Evolutionary conservation across 2,797 vertebrate species (phyloP).

Genomic region (Eutrigla gurnardus): DNA sequence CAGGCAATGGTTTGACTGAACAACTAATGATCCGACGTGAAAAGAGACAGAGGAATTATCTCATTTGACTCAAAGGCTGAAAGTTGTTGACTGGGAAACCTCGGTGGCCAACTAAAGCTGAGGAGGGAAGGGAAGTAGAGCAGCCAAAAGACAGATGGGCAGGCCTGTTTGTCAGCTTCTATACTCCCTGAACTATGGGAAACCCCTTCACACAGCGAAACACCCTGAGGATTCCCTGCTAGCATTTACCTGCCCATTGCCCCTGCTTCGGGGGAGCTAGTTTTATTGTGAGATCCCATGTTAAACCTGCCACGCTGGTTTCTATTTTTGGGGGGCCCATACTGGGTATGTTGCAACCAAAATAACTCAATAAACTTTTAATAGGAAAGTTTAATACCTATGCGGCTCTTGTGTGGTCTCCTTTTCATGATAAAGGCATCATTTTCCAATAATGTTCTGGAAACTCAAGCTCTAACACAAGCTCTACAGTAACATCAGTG

Average conservation of each 20-base stretch:
- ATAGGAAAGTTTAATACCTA: conserved; percentile 86
- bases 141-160: conserved; percentile 30
- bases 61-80: conserved; percentile 35
- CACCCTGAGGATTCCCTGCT: conserved; percentile 77
- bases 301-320: conserved; percentile 69
- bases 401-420: conserved; percentile 85
- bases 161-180: conserved; percentile 49
- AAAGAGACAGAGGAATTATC: conserved; percentile 51
- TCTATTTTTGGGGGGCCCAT: conserved; percentile 83
- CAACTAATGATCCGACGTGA: conserved; percentile 53
- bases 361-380: conserved; percentile 89
- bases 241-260: conserved; percentile 74
- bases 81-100: conserved; percentile 47
- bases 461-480: conserved; percentile 70
- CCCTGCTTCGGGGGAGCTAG: conserved; percentile 61
- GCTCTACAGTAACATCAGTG: conserved; percentile 64
- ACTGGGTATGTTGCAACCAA: conserved; percentile 82
- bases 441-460: conserved; percentile 85
- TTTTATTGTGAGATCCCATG: conserved; percentile 78
- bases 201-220: conserved; percentile 69
- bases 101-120: conserved; percentile 23
- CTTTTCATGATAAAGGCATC: conserved; percentile 81
- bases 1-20: conserved; percentile 55
- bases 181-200: conserved; percentile 75
- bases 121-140: conserved; percentile 33